Evolutionary conservation across 2,113 vertebrate genomes (phyloP).

Genomic region (Tapirus terrestris): DNA sequence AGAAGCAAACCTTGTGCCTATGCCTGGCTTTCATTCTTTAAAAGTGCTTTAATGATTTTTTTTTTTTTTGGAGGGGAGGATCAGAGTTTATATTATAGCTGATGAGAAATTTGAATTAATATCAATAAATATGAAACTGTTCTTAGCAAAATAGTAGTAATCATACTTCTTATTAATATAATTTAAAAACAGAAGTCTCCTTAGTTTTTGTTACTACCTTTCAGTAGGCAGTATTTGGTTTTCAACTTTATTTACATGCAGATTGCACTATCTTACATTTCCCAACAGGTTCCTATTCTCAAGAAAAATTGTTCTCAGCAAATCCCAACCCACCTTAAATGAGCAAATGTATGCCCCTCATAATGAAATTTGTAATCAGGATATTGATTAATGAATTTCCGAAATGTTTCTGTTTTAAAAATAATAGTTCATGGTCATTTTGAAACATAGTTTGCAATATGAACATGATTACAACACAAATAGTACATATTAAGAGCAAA

Average conservation of each 20-base stretch:
- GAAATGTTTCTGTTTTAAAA: constrained; percentile 10
- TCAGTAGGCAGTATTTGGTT: background rate
- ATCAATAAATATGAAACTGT: background rate
- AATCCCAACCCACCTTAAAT: background rate
- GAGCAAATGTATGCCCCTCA: background rate
- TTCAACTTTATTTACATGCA: background rate
- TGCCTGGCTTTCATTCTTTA: background rate
- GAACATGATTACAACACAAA: background rate
- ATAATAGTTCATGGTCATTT: background rate
- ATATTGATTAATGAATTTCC: background rate
- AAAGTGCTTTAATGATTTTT: background rate
- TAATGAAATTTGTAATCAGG: background rate
- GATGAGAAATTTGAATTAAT: constrained; percentile 20
- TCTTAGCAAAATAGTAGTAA: background rate
- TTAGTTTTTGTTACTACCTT: background rate
- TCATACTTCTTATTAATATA: background rate
- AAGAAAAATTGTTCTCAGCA: constrained; percentile 33
- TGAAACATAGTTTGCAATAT: background rate
- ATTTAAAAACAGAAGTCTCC: background rate
- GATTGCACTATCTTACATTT: background rate
- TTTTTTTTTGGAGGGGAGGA: background rate
- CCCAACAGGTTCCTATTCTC: background rate
- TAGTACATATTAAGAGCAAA: background rate
- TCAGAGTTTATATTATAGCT: background rate
- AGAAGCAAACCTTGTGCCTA: background rate